These are phyloP conservation scores for Akabosia matsudoensis DNA, from an alignment of 1,140 invertebrate genomes.

Conservation along the genomic window DNA sequence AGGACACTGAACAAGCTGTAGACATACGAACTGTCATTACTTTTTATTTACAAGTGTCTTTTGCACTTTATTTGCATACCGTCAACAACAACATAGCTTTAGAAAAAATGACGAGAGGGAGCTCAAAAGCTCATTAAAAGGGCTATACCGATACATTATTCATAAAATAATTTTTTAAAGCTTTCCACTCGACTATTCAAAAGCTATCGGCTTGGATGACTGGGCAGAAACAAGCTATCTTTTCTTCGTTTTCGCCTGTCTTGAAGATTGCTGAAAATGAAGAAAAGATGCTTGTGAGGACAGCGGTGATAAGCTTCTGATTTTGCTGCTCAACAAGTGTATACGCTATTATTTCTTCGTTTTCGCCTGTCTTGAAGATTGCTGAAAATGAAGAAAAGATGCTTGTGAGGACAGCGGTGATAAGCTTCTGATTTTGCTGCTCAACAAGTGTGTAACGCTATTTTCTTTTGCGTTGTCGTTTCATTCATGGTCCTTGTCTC, in stretches of 20 bases:
- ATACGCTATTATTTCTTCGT: neutral
- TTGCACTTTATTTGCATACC: conserved; percentile 17
- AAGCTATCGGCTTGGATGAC: neutral
- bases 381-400: neutral
- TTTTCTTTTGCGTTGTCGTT: neutral
- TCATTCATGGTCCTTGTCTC: neutral
- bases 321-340: neutral
- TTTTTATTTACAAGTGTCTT: conserved; percentile 19
- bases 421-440: neutral
- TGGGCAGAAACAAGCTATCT: conserved; percentile 5
- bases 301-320: neutral
- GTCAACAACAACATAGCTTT: neutral
- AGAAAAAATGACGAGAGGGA: neutral
- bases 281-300: neutral
- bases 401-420: neutral
- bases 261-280: neutral
- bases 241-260: neutral
- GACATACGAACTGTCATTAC: conserved; percentile 16
- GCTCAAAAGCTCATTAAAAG: neutral
- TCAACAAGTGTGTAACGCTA: neutral
- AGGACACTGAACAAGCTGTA: neutral
- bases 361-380: neutral
- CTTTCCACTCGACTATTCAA: too few species aligned
- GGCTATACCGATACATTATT: too few species aligned
- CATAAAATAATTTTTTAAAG: too few species aligned